Conservation (phyloP, 2,797 vertebrate species). For the Aeoliscus strigatus region DNA sequence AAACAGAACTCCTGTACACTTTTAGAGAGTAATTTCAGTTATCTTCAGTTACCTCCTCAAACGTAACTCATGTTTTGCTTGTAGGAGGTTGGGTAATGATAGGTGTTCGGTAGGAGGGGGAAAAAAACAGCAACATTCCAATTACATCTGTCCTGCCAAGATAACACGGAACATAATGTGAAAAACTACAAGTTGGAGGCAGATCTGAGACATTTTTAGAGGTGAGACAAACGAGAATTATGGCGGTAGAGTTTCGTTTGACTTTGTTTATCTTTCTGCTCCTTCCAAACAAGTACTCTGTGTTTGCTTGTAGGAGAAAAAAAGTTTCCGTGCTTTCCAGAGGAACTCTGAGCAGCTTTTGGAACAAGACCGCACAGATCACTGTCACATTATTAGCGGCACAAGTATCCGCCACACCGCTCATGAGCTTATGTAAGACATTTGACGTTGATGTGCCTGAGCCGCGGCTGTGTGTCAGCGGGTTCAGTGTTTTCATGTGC, state of each 20-base stretch:
- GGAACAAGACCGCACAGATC: constrained; percentile 59
- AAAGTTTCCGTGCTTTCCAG: constrained; percentile 39
- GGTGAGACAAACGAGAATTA: constrained; percentile 33
- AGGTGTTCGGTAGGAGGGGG: too few relatives aligned
- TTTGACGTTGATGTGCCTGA: constrained; percentile 42
- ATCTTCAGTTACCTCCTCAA: constrained; percentile 28
- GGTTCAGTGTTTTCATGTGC: constrained; percentile 65
- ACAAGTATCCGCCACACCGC: constrained; percentile 30
- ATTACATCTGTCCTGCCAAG: constrained; percentile 31
- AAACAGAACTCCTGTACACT: constrained; percentile 31
- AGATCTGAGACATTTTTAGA: constrained; percentile 23
- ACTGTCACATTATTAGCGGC: constrained; percentile 42
- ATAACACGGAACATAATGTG: constrained; percentile 43
- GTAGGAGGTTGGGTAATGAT: constrained; percentile 17
- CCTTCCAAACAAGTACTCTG: constrained; percentile 20
- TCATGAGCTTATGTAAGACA: constrained; percentile 47
- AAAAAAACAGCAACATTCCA: constrained; percentile 28
- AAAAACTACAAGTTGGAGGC: constrained; percentile 39
- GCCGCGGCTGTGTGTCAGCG: constrained; percentile 55
- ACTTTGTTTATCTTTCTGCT: constrained; percentile 37
- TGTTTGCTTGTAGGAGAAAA: constrained; percentile 14
- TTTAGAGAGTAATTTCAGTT: constrained; percentile 20
- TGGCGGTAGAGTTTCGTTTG: constrained; percentile 45
- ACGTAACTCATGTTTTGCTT: constrained; percentile 27
- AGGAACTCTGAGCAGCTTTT: constrained; percentile 35